phyloP scores from a whole-genome alignment of 2,113 vertebrate species.

The Panthera leo region DNA sequence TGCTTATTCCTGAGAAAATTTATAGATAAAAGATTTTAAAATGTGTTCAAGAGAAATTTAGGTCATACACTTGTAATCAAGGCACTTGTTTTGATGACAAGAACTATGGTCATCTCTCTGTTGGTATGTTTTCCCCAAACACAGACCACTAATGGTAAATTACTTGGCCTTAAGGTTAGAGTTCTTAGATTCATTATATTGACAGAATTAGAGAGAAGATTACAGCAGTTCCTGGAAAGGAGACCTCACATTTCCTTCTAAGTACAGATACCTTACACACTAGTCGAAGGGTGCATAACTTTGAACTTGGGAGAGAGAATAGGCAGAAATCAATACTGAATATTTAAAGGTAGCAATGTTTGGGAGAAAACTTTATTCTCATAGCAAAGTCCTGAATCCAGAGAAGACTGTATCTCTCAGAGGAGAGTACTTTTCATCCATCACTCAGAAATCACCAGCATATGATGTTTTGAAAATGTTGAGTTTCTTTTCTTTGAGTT shows the following conservation, averaged over 20 bases:
- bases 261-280: conserved; percentile 49
- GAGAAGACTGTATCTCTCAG: not conserved
- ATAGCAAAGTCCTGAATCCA: not conserved
- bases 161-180: conserved; percentile 40
- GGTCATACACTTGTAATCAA: not conserved
- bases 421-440: conserved; percentile 24
- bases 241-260: conserved; percentile 51
- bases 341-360: conserved; percentile 58
- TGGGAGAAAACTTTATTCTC: conserved; percentile 1
- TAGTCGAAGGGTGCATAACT: not conserved
- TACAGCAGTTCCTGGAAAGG: not conserved
- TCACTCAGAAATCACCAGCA: conserved; percentile 3
- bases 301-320: conserved; percentile 52
- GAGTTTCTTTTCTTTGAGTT: conserved; percentile 47
- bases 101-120: not conserved
- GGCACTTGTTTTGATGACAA: not conserved
- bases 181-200: conserved; percentile 45
- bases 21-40: conserved; percentile 15
- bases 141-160: not conserved
- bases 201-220: conserved; percentile 42
- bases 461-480: conserved; percentile 4
- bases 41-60: conserved; percentile 26
- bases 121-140: not conserved
- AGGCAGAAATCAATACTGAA: conserved; percentile 62
- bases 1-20: conserved; percentile 10